phyloP scores from a whole-genome alignment of 2,888 invertebrate species.

The Bhutanitis thaidina region DNA sequence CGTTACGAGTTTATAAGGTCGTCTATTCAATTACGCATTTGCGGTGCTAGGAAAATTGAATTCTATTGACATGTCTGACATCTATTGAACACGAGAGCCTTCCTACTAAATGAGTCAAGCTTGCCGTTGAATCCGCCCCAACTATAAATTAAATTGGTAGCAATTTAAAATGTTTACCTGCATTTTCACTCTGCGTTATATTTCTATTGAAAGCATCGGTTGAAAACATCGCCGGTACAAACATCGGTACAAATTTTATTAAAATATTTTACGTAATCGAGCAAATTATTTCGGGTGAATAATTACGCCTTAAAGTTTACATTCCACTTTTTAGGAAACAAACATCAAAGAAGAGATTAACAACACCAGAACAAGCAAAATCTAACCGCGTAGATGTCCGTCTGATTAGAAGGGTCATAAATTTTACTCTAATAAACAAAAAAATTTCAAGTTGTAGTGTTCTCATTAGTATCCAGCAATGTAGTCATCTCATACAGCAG shows the following conservation, averaged over 20 bases:
- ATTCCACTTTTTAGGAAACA: conserved; percentile 25
- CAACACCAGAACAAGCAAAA: conserved; percentile 33
- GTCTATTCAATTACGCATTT: conserved; percentile 1
- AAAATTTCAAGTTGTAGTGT: no score
- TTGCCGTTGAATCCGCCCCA: background rate
- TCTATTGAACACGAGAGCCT: conserved; percentile 12
- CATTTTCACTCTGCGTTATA: background rate
- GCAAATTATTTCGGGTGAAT: conserved; percentile 27
- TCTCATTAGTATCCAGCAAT: no score
- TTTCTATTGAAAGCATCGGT: background rate
- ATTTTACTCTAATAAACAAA: no score
- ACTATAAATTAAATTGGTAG: conserved; percentile 6
- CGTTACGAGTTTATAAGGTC: background rate
- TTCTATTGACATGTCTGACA: conserved; percentile 17
- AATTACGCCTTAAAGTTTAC: conserved; percentile 31
- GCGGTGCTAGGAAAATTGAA: conserved; percentile 7
- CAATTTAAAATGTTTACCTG: conserved; percentile 6
- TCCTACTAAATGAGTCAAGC: conserved; percentile 10
- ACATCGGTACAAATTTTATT: background rate
- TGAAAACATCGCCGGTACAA: background rate
- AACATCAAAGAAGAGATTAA: conserved; percentile 38
- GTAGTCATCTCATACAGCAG: no score
- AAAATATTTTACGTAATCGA: background rate
- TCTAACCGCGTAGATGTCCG: no score
- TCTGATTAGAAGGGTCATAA: no score